Evolutionary conservation across 2,888 invertebrate species (phyloP), one percentile per base, ranked within the genome.

Genomic region (Piscicola geometra): DNA sequence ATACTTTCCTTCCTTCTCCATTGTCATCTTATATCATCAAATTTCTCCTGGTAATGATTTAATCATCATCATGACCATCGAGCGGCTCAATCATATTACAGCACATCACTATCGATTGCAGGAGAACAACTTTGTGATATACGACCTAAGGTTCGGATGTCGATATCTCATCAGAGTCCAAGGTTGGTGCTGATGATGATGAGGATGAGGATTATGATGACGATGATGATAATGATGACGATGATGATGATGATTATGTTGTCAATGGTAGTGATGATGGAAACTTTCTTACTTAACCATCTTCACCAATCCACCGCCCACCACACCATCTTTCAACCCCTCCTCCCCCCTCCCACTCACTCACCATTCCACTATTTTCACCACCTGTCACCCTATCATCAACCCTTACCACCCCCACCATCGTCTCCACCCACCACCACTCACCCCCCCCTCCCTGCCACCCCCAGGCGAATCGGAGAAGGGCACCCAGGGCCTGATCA

Each of bases 101-200:
- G n/a, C n/a, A n/a, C n/a, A n/a, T n/a, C 3, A n/a, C 25, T n/a
- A n/a, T 28, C 64, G 30, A 64, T 30, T 9, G 30, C 80, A 82
- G 82, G 80, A 80, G 28, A 74, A 75, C 36, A 52, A 76, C 56
- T 83, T 82, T 75, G 78, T 79, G 12, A 77, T 83, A 33, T 83
- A 82, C 76, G 82, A 82, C 75, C 81, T 83, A 5, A 80, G 80
- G 73, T 83, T 81, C 76, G 80, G 81, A 76, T 83, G 83, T 75
- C 81, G 81, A 21, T 83, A 83, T 77, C 78, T 79, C 25, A 79
- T 82, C 21, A 80, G 79, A 70, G 81, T 82, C 35, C 80, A 80
- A 64, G 73, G 36, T 78, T 81, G 3, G 81, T 81, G 60, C 78
- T 25, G 25, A n/a, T 56, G 25, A 15, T 41, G 41, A n/a, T 25